A percentile compares a stretch with the other conserved stretches of the same genome.
Evolutionary conservation across 2,113 vertebrate genomes (phyloP).

Genomic region (Octodon degus): DNA sequence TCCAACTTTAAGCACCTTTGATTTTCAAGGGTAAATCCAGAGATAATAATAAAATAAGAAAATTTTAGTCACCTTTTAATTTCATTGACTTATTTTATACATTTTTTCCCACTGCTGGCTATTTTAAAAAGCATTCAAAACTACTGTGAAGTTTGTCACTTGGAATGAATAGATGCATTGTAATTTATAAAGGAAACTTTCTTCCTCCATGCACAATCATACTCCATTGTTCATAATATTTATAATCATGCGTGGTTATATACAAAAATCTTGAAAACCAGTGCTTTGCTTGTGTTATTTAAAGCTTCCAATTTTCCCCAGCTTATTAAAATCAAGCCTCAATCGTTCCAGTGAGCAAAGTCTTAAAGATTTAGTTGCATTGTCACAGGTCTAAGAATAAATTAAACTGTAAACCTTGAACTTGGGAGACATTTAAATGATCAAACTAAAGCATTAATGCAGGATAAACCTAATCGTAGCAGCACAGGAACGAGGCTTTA

Average conservation of each 20-base stretch:
- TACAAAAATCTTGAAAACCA: constrained; percentile 63
- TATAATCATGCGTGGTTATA: constrained; percentile 66
- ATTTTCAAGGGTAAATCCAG: background rate
- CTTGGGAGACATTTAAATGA: constrained; percentile 73
- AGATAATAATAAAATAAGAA: constrained; percentile 67
- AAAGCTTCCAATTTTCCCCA: constrained; percentile 73
- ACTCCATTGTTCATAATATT: constrained; percentile 66
- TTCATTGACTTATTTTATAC: constrained; percentile 65
- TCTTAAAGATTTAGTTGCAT: constrained; percentile 77
- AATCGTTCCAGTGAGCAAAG: constrained; percentile 74
- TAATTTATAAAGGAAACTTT: constrained; percentile 68
- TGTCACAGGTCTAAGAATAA: constrained; percentile 74
- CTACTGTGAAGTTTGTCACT: constrained; percentile 62
- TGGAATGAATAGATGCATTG: constrained; percentile 65
- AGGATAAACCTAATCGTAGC: constrained; percentile 75
- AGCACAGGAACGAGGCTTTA: constrained; percentile 64
- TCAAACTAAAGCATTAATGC: constrained; percentile 71
- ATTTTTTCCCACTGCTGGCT: background rate
- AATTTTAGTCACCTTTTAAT: constrained; percentile 65
- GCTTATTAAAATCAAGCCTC: constrained; percentile 79
- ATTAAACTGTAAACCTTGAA: constrained; percentile 79
- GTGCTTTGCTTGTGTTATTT: constrained; percentile 76
- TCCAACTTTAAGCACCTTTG: background rate
- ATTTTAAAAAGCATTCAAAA: constrained; percentile 60
- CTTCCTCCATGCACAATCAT: constrained; percentile 68